Percentiles rank a stretch among this genome's conserved stretches.
Evolutionary conservation across 2,888 invertebrate species (phyloP).

Genomic region (Eupithecia dodoneata): DNA sequence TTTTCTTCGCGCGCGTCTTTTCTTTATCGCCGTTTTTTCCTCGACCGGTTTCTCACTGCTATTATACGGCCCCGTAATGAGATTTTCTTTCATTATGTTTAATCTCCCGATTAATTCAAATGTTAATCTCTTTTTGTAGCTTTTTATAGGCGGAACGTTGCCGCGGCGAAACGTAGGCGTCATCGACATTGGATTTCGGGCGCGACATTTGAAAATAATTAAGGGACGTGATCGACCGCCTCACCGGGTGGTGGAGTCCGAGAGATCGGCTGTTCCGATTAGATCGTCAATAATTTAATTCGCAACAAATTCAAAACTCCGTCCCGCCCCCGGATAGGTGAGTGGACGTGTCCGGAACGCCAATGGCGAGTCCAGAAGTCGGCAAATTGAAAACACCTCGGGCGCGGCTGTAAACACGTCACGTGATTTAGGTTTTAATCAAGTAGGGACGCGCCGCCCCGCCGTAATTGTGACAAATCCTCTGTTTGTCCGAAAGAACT

Average conservation of each 20-base stretch:
- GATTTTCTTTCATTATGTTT: constrained; percentile 85
- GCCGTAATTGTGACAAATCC: constrained; percentile 85
- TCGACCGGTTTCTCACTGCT: constrained; percentile 78
- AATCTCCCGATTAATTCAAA: constrained; percentile 85
- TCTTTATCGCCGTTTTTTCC: constrained; percentile 73
- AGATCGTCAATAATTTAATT: constrained; percentile 83
- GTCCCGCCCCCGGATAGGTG: constrained; percentile 78
- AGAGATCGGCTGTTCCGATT: constrained; percentile 72
- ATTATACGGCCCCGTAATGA: constrained; percentile 81
- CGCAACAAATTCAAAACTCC: constrained; percentile 82
- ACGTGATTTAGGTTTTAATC: constrained; percentile 85
- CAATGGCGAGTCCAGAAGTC: constrained; percentile 78
- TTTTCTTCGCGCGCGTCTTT: constrained; percentile 80
- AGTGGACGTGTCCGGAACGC: constrained; percentile 81
- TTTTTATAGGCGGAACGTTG: constrained; percentile 73
- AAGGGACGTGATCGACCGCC: constrained; percentile 70
- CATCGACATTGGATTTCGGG: constrained; percentile 66
- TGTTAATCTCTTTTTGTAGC: constrained; percentile 79
- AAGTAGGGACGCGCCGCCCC: constrained; percentile 81
- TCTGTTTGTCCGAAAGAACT: constrained; percentile 84
- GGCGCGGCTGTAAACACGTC: constrained; percentile 84
- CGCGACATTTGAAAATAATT: constrained; percentile 78
- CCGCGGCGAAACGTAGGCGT: constrained; percentile 68
- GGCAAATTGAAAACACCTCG: constrained; percentile 84
- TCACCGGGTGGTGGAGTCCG: constrained; percentile 51